Evolutionary conservation across 1,140 invertebrate species (phyloP).

Genomic region (Hylaeus anthracinus): DNA sequence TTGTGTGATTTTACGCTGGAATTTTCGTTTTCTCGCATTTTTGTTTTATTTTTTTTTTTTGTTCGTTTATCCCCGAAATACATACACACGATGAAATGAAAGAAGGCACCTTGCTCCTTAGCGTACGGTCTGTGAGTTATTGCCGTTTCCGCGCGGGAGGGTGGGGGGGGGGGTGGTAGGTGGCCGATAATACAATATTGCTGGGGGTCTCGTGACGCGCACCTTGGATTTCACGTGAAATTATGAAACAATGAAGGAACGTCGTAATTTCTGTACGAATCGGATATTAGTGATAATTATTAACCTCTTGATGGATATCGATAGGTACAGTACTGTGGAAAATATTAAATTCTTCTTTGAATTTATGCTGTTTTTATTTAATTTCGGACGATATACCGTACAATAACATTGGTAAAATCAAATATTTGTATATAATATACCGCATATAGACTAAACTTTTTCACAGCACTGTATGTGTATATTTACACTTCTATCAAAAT

Average conservation of each 20-base stretch:
- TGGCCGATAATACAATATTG: constrained; percentile 40
- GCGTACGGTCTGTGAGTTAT: constrained; percentile 77
- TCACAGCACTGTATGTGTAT: too few relatives aligned
- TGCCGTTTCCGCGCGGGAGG: constrained; percentile 66
- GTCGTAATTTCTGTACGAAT: constrained; percentile 64
- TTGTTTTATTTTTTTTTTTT: neutral
- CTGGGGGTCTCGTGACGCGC: constrained; percentile 58
- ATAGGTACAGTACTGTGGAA: too few relatives aligned
- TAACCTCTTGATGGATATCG: neutral
- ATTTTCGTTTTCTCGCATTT: constrained; percentile 1
- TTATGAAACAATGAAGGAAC: constrained; percentile 73
- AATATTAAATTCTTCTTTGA: too few relatives aligned
- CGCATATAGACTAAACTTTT: too few relatives aligned
- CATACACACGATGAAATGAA: constrained; percentile 72
- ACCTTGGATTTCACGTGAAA: constrained; percentile 71
- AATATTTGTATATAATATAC: too few relatives aligned
- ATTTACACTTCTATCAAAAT: too few relatives aligned
- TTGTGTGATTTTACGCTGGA: constrained; percentile 12
- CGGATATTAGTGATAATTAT: constrained; percentile 54
- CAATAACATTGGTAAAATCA: too few relatives aligned
- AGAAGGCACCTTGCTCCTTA: constrained; percentile 80
- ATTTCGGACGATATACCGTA: too few relatives aligned
- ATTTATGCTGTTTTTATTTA: too few relatives aligned
- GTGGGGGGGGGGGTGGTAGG: constrained; percentile 17
- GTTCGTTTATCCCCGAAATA: constrained; percentile 44